Percentiles rank a stretch among this genome's conserved stretches.
phyloP scores from a whole-genome alignment of 2,888 invertebrate species.

The Drosophila tripunctata region DNA sequence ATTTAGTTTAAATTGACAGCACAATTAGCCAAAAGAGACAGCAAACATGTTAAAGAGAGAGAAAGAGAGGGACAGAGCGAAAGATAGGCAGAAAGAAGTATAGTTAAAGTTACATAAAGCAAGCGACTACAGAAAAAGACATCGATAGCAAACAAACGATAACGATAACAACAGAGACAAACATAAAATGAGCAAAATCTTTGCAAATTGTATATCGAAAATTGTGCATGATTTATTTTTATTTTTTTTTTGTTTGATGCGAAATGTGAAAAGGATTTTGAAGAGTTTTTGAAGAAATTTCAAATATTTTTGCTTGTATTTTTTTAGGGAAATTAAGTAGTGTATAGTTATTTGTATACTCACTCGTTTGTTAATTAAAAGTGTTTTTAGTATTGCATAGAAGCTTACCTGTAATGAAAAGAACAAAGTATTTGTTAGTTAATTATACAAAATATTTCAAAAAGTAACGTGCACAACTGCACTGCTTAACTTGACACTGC shows the following conservation, averaged over 20 bases:
- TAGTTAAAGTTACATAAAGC: neutral
- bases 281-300: slow-evolving; percentile 21
- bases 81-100: slow-evolving; percentile 1
- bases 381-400: neutral
- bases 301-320: slow-evolving; percentile 11
- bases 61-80: neutral
- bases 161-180: slow-evolving; percentile 10
- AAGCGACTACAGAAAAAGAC: neutral
- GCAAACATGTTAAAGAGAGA: slow-evolving; percentile 19
- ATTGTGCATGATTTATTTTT: slow-evolving; percentile 27
- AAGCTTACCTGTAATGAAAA: slow-evolving; percentile 58
- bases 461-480: neutral
- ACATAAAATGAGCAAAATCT: slow-evolving; percentile 19
- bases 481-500: neutral
- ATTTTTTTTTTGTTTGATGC: slow-evolving; percentile 17
- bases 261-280: slow-evolving; percentile 21
- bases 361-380: slow-evolving; percentile 21
- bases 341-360: slow-evolving; percentile 44
- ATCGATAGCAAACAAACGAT: slow-evolving; percentile 4
- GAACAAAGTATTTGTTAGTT: neutral
- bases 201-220: neutral
- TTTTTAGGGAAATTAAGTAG: slow-evolving; percentile 12
- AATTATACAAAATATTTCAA: neutral
- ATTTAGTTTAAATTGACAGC: slow-evolving; percentile 55
- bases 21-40: slow-evolving; percentile 59